Evolutionary conservation across 2,113 vertebrate genomes (phyloP).

Genomic region (human): GRCh38 chr6:124518001-124518500

Average conservation of each 20-base stretch:
- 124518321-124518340: not conserved
- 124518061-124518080: not conserved
- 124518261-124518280: constrained; percentile 3
- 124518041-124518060: not conserved
- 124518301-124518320: not conserved
- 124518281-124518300: not conserved
- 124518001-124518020: not conserved
- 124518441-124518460: no score
- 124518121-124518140: constrained; percentile 46
- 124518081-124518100: not conserved
- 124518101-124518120: constrained; percentile 32
- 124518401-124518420: no score
- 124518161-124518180: not conserved
- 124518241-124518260: not conserved
- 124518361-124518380: no score
- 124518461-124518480: no score
- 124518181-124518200: constrained; percentile 18
- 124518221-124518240: constrained; percentile 36
- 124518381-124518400: no score
- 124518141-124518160: constrained; percentile 20
- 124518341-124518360: no score
- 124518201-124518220: constrained; percentile 41
- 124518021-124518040: constrained; percentile 38
- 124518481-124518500: no score
- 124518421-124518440: no score